Evolutionary conservation across 2,888 invertebrate genomes (phyloP), one percentile per base, ranked within the genome.

Genomic region (Scaptomyza polygonia): DNA sequence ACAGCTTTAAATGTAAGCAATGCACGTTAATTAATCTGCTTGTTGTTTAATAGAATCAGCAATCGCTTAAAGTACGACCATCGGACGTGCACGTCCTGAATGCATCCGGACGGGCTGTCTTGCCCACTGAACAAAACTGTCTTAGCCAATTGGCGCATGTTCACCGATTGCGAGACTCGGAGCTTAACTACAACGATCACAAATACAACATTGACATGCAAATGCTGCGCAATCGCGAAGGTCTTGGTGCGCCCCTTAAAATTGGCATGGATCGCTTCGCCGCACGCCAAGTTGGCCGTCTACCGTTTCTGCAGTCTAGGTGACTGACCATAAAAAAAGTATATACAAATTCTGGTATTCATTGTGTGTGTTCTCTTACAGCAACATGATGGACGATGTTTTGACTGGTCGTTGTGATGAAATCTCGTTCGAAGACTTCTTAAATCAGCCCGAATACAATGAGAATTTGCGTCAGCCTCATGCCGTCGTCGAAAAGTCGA

Each of bases 241-340:
- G 98, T 3, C 92, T 98, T 14, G 96, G 97, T 91, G 97, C 97
- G 7, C 98, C 98, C 0, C 91, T 98, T 43, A 95, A 95, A 89
- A 93, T 98, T 47, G 94, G 95, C 52, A 97, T 98, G 97, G 98
- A 98, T 92, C 92, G 95, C 72, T 95, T 95, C 90, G 95, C 96
- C 48, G 95, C 95, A 0, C 93, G 93, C 54, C 94, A 94, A 92
- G 93, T 96, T 7, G 95, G 95, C 4, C 92, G 93, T 55, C 91
- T 94, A 54, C 94, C 94, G 4, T 94, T 94, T 69, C 81, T 94
- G 25, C 91, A 92, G 32, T 94, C 94, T 2, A 91, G 92, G 91
- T 92, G 55, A 73, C 71, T 52, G 5, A 6, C 5, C 11, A 25
- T 25, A 25, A 18, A 11, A 9, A n/a, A 0, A 12, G 6, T 49